These are phyloP conservation scores for Holcopasites calliopsidis DNA, from an alignment of 1,140 invertebrate species.

Conservation along the genomic window DNA sequence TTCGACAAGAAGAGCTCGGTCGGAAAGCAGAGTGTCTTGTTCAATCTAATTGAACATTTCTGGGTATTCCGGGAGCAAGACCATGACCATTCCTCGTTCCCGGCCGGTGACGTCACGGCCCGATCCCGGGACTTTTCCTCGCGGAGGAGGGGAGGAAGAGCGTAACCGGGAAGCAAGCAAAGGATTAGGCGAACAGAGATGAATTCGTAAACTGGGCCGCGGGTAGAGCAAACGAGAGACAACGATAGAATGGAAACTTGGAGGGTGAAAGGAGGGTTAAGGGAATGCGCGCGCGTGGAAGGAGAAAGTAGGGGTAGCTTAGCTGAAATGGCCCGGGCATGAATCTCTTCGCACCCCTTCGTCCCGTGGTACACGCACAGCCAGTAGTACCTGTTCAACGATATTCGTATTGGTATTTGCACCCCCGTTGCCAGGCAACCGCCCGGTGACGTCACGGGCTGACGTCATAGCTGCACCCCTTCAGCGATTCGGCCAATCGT, in stretches of 20 bases:
- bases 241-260: neutral
- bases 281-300: slow-evolving; percentile 18
- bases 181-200: slow-evolving; percentile 19
- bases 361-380: slow-evolving; percentile 32
- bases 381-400: slow-evolving; percentile 34
- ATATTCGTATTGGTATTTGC: slow-evolving; percentile 67
- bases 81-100: slow-evolving; percentile 40
- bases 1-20: too few species aligned
- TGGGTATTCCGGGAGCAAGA: slow-evolving; percentile 49
- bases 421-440: slow-evolving; percentile 61
- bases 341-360: slow-evolving; percentile 38
- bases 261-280: slow-evolving; percentile 16
- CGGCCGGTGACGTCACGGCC: slow-evolving; percentile 48
- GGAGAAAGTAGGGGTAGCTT: slow-evolving; percentile 53
- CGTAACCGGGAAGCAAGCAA: slow-evolving; percentile 26
- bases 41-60: too few species aligned
- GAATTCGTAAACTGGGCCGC: slow-evolving; percentile 36
- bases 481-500: slow-evolving; percentile 27
- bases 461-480: slow-evolving; percentile 57
- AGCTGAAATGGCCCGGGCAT: slow-evolving; percentile 66
- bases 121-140: slow-evolving; percentile 54
- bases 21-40: too few species aligned
- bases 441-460: slow-evolving; percentile 61
- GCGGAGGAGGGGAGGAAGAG: slow-evolving; percentile 16
- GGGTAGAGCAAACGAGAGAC: neutral